Percentiles rank a stretch among this genome's conserved stretches.
These are phyloP conservation scores for Philopotamus ludificatus DNA, from an alignment of 1,140 invertebrate genomes.

Conservation along the genomic window DNA sequence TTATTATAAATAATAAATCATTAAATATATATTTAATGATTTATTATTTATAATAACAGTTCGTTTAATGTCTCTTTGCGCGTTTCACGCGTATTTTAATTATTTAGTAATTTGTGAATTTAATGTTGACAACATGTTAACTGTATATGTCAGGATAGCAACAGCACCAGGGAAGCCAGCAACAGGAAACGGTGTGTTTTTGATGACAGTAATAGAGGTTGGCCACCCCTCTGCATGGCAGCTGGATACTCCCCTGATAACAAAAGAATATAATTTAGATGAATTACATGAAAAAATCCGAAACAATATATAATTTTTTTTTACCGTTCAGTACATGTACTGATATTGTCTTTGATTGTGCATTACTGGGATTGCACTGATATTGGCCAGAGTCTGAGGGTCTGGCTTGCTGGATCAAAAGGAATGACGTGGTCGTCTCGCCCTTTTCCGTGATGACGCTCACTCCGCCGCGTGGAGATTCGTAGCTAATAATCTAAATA, in stretches of 20 bases:
- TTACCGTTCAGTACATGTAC: conserved; percentile 91
- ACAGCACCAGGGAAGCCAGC: conserved; percentile 46
- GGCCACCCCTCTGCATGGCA: conserved; percentile 85
- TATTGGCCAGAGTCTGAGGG: conserved; percentile 78
- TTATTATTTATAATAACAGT: no score
- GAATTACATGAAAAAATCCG: no score
- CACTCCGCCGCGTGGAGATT: conserved; percentile 70
- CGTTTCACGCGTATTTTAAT: no score
- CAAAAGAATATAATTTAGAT: conserved; percentile 53
- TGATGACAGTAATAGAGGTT: conserved; percentile 67
- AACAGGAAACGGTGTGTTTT: conserved; percentile 69
- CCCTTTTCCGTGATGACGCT: conserved; percentile 82
- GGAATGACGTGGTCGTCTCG: conserved; percentile 78
- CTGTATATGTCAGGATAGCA: conserved; percentile 52
- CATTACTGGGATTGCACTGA: conserved; percentile 83
- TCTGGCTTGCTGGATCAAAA: conserved; percentile 77
- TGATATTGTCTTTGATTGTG: conserved; percentile 80
- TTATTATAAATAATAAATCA: no score
- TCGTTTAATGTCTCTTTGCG: no score
- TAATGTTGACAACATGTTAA: no score
- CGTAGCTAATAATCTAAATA: conserved; percentile 55
- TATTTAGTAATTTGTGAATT: no score
- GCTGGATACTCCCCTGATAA: conserved; percentile 86
- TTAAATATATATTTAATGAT: no score
- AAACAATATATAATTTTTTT: no score